These are phyloP conservation scores for Climacteris rufus DNA, from an alignment of 2,113 vertebrate species.

Conservation along the genomic window DNA sequence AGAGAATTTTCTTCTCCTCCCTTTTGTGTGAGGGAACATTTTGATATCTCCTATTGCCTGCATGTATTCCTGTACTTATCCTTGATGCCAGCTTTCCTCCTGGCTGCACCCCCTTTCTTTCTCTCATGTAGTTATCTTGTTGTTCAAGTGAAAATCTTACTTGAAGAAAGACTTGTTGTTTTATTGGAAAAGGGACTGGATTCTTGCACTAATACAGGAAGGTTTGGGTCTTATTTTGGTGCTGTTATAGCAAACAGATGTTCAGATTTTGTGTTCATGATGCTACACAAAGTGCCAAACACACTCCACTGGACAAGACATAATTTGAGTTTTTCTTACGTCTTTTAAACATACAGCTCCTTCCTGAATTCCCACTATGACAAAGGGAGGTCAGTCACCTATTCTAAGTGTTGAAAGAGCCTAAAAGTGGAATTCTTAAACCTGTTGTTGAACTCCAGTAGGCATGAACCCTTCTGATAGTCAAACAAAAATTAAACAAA, in stretches of 20 bases:
- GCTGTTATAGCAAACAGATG: not conserved
- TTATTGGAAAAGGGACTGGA: not conserved
- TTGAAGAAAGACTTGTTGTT: not conserved
- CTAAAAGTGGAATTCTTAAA: not conserved
- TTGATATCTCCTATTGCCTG: not conserved
- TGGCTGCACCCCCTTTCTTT: not conserved
- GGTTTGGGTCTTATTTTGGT: not conserved
- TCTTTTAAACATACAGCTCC: not conserved
- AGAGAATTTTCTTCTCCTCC: not conserved
- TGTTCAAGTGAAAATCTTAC: not conserved
- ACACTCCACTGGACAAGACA: not conserved
- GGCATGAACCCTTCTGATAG: not conserved
- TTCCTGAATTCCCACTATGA: not conserved
- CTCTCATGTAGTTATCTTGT: not conserved
- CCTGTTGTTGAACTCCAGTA: not conserved
- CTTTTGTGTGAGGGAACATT: not conserved
- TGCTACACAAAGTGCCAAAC: not conserved
- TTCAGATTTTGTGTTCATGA: not conserved
- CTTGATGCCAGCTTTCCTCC: not conserved
- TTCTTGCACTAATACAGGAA: not conserved
- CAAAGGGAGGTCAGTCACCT: not conserved
- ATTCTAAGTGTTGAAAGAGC: not conserved
- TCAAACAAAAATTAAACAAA: not conserved
- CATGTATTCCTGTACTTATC: not conserved
- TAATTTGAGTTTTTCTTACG: not conserved